These are phyloP conservation scores for Kradibia gibbosae DNA, from an alignment of 1,140 invertebrate species.

Conservation along the genomic window DNA sequence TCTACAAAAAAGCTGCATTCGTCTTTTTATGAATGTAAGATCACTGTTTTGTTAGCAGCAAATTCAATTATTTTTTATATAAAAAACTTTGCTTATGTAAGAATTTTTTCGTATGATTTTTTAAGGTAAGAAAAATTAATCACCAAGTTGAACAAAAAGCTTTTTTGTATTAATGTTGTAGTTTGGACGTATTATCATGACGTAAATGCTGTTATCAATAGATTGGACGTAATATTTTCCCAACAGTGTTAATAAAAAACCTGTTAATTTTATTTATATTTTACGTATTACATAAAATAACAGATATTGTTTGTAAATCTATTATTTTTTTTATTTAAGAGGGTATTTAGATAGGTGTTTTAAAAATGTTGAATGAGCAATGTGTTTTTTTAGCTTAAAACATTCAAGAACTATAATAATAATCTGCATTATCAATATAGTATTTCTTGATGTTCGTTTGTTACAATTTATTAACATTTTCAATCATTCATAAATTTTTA, in stretches of 20 bases:
- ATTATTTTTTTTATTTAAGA: conserved; percentile 10
- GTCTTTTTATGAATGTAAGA: too few relatives aligned
- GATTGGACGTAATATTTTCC: neutral
- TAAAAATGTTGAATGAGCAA: conserved; percentile 10
- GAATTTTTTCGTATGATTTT: neutral
- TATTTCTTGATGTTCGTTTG: conserved; percentile 6
- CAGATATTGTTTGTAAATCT: neutral
- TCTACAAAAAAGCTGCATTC: too few relatives aligned
- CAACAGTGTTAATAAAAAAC: neutral
- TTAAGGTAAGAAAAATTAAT: neutral
- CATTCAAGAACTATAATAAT: neutral
- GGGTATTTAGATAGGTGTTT: neutral
- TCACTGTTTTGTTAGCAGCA: too few relatives aligned
- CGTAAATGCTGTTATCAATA: neutral
- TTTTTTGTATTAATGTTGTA: neutral
- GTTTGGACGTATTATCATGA: neutral
- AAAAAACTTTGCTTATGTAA: too few relatives aligned
- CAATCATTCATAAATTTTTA: neutral
- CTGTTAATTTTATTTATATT: neutral
- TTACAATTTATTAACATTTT: neutral
- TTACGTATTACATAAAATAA: neutral
- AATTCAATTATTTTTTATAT: too few relatives aligned
- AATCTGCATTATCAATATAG: conserved; percentile 19
- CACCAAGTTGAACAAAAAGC: neutral
- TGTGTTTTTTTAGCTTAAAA: neutral